Evolutionary conservation across 1,140 invertebrate species (phyloP).

Genomic region (Triops cancriformis): DNA sequence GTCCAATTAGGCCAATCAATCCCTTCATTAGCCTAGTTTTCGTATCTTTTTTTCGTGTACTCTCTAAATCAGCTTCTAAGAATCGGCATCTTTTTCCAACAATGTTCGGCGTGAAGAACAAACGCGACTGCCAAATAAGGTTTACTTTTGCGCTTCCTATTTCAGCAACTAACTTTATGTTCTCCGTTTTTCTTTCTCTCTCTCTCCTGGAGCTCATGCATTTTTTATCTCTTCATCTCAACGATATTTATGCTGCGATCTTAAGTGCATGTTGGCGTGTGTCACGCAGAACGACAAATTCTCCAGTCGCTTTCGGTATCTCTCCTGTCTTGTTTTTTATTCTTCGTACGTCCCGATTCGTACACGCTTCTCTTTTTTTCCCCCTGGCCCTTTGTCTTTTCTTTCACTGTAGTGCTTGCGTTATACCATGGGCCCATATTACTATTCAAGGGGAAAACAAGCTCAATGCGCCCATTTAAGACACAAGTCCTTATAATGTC

Average conservation of each 20-base stretch:
- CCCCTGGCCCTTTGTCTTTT: neutral
- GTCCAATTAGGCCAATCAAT: neutral
- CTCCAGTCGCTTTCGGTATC: neutral
- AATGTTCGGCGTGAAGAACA: neutral
- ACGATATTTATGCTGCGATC: neutral
- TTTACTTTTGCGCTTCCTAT: neutral
- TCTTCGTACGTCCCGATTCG: neutral
- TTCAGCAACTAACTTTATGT: neutral
- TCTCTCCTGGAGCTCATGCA: neutral
- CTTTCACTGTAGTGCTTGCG: neutral
- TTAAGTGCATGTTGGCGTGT: conserved; percentile 11
- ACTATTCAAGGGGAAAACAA: conserved; percentile 10
- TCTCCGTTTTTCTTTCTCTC: neutral
- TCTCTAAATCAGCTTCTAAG: neutral
- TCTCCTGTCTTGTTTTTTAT: neutral
- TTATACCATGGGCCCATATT: neutral
- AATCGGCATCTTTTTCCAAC: neutral
- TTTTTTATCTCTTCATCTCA: conserved; percentile 14
- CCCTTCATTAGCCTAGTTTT: neutral
- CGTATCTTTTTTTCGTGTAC: neutral
- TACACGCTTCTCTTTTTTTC: too few species aligned
- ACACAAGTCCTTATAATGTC: neutral
- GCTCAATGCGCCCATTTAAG: conserved; percentile 12
- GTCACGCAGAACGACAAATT: conserved; percentile 8
- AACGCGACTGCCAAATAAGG: neutral